These are phyloP conservation scores for Calcarius lapponicus DNA, from an alignment of 2,797 vertebrate genomes.

Conservation along the genomic window DNA sequence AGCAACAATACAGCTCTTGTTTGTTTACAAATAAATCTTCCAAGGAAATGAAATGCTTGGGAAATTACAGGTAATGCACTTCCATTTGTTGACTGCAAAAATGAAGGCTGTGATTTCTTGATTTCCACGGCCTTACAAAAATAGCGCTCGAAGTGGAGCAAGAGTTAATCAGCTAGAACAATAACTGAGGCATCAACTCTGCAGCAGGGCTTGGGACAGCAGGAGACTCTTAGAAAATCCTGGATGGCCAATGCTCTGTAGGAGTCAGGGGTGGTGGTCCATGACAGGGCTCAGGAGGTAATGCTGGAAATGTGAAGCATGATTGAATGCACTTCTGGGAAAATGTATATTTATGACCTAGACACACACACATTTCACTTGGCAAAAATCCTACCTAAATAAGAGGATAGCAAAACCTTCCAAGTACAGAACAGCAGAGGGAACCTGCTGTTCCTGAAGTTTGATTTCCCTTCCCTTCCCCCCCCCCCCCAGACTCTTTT, in stretches of 20 bases:
- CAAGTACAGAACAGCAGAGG: background rate
- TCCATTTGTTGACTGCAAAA: conserved; percentile 12
- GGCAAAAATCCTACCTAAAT: background rate
- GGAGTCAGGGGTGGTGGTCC: background rate
- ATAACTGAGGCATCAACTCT: background rate
- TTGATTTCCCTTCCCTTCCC: background rate
- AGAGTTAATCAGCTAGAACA: background rate
- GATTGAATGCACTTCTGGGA: background rate
- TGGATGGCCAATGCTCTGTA: background rate
- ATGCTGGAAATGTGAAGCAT: background rate
- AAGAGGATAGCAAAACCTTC: background rate
- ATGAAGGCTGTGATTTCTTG: conserved; percentile 17
- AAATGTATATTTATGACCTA: background rate
- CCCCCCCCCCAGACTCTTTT: background rate
- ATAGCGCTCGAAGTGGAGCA: background rate
- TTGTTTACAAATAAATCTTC: conserved; percentile 72
- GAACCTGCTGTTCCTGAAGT: background rate
- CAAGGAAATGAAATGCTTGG: conserved; percentile 49
- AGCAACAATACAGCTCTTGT: conserved; percentile 40
- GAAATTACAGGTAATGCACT: conserved; percentile 58
- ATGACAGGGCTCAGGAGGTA: background rate
- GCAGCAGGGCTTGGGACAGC: background rate
- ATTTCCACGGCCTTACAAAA: background rate
- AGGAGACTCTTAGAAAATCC: background rate
- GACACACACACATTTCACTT: background rate